A percentile compares a stretch with the other conserved stretches of the same genome.
phyloP scores from a whole-genome alignment of 2,113 vertebrate species.

The Pogonocichla stellata region DNA sequence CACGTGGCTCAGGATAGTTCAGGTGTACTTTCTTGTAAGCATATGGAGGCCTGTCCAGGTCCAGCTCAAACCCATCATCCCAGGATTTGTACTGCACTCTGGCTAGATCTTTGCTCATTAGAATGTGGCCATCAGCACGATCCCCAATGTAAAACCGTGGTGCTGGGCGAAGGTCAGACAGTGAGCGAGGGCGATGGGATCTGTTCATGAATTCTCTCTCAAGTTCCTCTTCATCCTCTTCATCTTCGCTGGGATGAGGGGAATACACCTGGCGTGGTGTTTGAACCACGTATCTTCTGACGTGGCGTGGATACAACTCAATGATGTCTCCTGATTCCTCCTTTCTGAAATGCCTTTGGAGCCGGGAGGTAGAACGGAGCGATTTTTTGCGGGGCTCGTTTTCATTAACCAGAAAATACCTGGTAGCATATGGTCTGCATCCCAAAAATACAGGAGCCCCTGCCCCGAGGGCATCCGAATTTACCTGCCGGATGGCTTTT shows the following conservation, averaged over 20 bases:
- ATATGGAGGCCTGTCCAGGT: constrained; percentile 39
- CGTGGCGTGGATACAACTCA: constrained; percentile 78
- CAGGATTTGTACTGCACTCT: constrained; percentile 63
- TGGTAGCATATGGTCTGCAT: constrained; percentile 72
- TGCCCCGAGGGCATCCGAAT: constrained; percentile 53
- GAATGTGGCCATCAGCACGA: constrained; percentile 52
- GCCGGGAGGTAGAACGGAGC: constrained; percentile 70
- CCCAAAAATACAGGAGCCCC: constrained; percentile 61
- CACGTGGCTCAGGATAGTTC: constrained; percentile 62
- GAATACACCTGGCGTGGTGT: constrained; percentile 64
- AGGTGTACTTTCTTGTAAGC: constrained; percentile 63
- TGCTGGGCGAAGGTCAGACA: constrained; percentile 79
- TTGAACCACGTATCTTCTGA: constrained; percentile 71
- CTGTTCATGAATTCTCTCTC: constrained; percentile 54
- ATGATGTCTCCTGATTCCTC: constrained; percentile 75
- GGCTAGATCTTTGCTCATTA: constrained; percentile 51
- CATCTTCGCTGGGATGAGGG: constrained; percentile 81
- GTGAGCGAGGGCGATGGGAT: constrained; percentile 72
- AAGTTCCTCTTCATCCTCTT: constrained; percentile 73
- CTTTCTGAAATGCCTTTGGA: constrained; percentile 80
- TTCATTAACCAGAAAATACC: constrained; percentile 85
- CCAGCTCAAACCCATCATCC: constrained; percentile 62
- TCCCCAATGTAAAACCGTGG: constrained; percentile 82
- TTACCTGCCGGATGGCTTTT: constrained; percentile 71
- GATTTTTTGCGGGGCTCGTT: constrained; percentile 77